Percentiles rank a stretch among this genome's conserved stretches.
phyloP scores from a whole-genome alignment of 2,113 vertebrate genomes.

The Neodon shergylaensis region DNA sequence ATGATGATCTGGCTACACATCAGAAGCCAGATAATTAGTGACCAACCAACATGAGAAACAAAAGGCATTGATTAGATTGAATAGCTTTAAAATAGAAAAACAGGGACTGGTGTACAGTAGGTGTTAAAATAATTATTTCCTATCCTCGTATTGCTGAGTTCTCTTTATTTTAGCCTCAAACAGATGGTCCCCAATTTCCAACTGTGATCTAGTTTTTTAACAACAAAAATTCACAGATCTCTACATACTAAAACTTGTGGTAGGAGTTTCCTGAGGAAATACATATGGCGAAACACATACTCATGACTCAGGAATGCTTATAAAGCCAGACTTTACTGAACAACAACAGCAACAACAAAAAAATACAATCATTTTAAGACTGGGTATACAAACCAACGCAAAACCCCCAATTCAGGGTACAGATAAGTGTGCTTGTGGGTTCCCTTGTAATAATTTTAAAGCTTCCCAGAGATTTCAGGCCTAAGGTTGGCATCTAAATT shows the following conservation, averaged over 20 bases:
- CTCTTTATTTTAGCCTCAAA: slow-evolving; percentile 9
- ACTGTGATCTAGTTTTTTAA: slow-evolving; percentile 43
- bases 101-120: slow-evolving; percentile 28
- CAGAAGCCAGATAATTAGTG: slow-evolving; percentile 60
- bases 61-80: slow-evolving; percentile 22
- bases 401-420: not conserved
- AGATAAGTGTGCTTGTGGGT: not conserved
- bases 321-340: not conserved
- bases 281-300: slow-evolving; percentile 8
- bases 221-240: slow-evolving; percentile 17
- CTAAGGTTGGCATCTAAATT: not conserved
- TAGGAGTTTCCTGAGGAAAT: slow-evolving; percentile 31
- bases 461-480: not conserved
- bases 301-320: slow-evolving; percentile 9
- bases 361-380: not conserved
- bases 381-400: not conserved
- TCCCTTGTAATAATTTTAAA: not conserved
- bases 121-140: slow-evolving; percentile 43
- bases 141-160: not conserved
- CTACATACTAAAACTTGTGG: not conserved
- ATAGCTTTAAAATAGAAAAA: slow-evolving; percentile 46
- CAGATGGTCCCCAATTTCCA: slow-evolving; percentile 50
- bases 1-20: slow-evolving; percentile 51
- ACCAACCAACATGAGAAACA: slow-evolving; percentile 6
- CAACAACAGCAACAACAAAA: not conserved